phyloP scores from a whole-genome alignment of 1,140 invertebrate genomes.

The Schlechtendalia chinensis region DNA sequence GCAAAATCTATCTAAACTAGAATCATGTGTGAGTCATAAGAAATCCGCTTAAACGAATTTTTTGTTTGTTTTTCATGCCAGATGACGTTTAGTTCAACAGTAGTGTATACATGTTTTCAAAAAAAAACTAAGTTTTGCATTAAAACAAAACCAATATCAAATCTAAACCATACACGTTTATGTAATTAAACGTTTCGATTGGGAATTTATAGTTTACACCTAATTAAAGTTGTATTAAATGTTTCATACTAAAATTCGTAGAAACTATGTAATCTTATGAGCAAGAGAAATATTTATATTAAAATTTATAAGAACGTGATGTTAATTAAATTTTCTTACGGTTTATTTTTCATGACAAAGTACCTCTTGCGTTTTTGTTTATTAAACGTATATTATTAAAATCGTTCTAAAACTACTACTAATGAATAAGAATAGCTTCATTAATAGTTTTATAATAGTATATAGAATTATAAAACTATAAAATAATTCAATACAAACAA shows the following conservation, averaged over 20 bases:
- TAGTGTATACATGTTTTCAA: not conserved
- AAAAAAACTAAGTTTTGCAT: not conserved
- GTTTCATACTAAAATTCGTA: not conserved
- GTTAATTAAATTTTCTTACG: constrained; percentile 1
- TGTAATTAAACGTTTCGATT: not conserved
- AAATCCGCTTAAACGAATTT: not conserved
- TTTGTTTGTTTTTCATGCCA: not conserved
- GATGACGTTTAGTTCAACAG: not conserved
- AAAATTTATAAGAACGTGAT: not conserved
- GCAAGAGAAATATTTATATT: not conserved
- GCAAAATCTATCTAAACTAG: not conserved
- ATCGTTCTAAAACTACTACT: no score
- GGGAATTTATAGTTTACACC: not conserved
- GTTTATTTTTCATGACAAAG: no score
- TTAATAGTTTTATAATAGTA: no score
- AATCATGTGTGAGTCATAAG: not conserved
- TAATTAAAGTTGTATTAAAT: constrained; percentile 19
- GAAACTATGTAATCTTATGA: not conserved
- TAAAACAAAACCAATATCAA: not conserved
- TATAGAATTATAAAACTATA: no score
- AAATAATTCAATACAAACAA: no score
- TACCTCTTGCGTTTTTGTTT: not conserved
- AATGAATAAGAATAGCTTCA: no score
- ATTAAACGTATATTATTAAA: not conserved
- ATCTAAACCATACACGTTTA: not conserved